These are phyloP conservation scores for Clangula hyemalis DNA, from an alignment of 2,797 vertebrate genomes.

Conservation along the genomic window DNA sequence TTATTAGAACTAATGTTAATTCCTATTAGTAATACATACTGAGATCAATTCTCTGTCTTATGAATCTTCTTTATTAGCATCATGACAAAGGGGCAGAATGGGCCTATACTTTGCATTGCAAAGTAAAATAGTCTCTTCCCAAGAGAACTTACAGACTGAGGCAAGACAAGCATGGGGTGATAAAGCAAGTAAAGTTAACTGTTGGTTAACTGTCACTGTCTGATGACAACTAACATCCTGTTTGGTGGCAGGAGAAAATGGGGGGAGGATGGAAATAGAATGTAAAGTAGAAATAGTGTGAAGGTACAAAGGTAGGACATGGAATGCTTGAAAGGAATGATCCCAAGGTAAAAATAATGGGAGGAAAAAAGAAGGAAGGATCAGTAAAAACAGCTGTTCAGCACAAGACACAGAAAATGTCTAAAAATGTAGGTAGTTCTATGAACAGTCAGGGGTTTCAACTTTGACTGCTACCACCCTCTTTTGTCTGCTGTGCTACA, in stretches of 20 bases:
- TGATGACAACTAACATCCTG: not conserved
- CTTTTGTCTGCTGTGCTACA: not conserved
- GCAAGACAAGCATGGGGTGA: not conserved
- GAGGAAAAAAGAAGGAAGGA: not conserved
- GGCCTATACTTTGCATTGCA: not conserved
- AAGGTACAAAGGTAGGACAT: not conserved
- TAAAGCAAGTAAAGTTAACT: not conserved
- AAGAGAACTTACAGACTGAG: not conserved
- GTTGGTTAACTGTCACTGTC: too few relatives aligned
- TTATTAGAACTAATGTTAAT: not conserved
- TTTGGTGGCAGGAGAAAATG: not conserved
- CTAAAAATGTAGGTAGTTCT: not conserved
- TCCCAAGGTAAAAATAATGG: not conserved
- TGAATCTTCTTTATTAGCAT: not conserved
- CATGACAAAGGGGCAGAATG: not conserved
- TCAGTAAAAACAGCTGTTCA: not conserved
- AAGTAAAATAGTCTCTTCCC: not conserved
- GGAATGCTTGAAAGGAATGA: not conserved
- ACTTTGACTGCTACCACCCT: not conserved
- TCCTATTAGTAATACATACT: not conserved
- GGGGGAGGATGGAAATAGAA: not conserved
- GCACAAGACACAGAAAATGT: not conserved
- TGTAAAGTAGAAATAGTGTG: not conserved
- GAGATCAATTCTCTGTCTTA: not conserved
- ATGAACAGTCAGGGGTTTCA: not conserved